phyloP scores from a whole-genome alignment of 2,888 invertebrate genomes.

The Rapana venosa region DNA sequence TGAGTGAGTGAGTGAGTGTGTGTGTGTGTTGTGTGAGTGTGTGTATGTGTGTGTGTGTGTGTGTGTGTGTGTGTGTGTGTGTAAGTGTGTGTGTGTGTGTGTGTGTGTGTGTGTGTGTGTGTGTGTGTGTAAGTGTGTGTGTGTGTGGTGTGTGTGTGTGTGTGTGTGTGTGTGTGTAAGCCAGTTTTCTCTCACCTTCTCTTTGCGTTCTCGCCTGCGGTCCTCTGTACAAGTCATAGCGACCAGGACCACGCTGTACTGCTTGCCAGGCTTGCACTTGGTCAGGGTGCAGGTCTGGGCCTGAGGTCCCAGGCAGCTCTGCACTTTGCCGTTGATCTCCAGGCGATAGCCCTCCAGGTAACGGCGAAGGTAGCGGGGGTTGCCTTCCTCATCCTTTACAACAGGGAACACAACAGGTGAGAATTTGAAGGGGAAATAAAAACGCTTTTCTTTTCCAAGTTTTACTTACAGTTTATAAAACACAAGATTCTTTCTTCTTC shows the following conservation, averaged over 20 bases:
- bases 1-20: too few relatives aligned
- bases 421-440: too few relatives aligned
- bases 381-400: constrained; percentile 65
- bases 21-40: too few relatives aligned
- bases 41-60: too few relatives aligned
- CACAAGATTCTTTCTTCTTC: too few relatives aligned
- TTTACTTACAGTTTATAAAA: too few relatives aligned
- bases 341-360: constrained; percentile 77
- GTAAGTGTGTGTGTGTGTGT: not conserved
- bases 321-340: constrained; percentile 76
- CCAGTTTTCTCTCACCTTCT: constrained; percentile 56
- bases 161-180: too few relatives aligned
- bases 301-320: constrained; percentile 73
- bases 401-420: not conserved
- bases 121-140: too few relatives aligned
- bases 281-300: constrained; percentile 77
- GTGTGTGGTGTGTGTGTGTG: too few relatives aligned
- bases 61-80: too few relatives aligned
- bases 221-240: constrained; percentile 77
- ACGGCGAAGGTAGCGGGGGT: constrained; percentile 71
- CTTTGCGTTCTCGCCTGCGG: constrained; percentile 71
- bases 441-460: too few relatives aligned
- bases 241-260: constrained; percentile 75
- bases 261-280: constrained; percentile 77
- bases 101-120: not conserved